Conservation (phyloP, 2,888 invertebrate species). For the Apotomis turbidana region DNA sequence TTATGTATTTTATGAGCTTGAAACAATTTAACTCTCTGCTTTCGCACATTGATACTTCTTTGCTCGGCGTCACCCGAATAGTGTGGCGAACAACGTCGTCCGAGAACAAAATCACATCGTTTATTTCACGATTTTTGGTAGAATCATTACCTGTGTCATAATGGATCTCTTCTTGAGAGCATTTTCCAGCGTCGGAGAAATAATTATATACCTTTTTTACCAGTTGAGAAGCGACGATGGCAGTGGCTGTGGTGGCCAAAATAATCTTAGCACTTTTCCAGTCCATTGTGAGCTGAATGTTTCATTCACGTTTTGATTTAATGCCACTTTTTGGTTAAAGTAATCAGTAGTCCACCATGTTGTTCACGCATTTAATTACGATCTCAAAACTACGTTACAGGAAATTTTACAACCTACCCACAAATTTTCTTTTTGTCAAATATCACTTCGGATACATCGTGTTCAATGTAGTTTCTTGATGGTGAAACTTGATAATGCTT, state of each 20-base stretch:
- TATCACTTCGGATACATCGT: too few relatives aligned
- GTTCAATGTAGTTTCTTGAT: too few relatives aligned
- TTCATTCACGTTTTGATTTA: constrained; percentile 47
- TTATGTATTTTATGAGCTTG: constrained; percentile 76
- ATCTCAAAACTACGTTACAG: constrained; percentile 10
- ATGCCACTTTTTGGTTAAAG: constrained; percentile 45
- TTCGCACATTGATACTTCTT: constrained; percentile 70
- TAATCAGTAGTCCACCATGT: constrained; percentile 68
- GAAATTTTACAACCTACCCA: constrained; percentile 54
- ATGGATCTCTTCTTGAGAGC: constrained; percentile 51
- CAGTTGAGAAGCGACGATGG: constrained; percentile 72
- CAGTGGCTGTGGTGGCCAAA: constrained; percentile 73
- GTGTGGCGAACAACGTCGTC: constrained; percentile 71
- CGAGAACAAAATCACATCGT: constrained; percentile 79
- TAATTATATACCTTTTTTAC: constrained; percentile 71
- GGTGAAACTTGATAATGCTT: too few relatives aligned
- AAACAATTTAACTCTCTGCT: constrained; percentile 77
- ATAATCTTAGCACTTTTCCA: constrained; percentile 76
- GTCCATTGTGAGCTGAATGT: constrained; percentile 62
- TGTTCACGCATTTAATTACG: constrained; percentile 64
- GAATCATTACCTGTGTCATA: constrained; percentile 67
- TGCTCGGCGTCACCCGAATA: constrained; percentile 68
- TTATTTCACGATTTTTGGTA: constrained; percentile 73
- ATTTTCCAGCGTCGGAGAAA: constrained; percentile 57
- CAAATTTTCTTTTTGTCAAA: constrained; percentile 35